These are phyloP conservation scores for Euura lappo DNA, from an alignment of 1,140 invertebrate species.

Conservation along the genomic window DNA sequence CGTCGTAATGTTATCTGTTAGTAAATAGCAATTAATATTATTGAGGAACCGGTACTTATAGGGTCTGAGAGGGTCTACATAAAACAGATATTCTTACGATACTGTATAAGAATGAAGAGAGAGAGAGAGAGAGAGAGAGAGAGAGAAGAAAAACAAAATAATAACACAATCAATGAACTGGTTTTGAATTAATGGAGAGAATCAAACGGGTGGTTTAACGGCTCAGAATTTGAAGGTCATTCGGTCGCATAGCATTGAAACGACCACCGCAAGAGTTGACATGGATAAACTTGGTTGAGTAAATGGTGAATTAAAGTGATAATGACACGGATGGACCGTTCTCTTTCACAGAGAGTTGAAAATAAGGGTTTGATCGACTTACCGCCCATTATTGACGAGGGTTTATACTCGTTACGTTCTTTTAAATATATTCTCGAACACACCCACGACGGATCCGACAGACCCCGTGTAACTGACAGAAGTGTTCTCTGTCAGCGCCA, in stretches of 20 bases:
- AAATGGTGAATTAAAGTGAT: background rate
- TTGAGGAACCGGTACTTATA: too few relatives aligned
- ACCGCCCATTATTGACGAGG: constrained; percentile 45
- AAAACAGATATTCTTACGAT: too few relatives aligned
- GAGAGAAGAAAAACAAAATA: too few relatives aligned
- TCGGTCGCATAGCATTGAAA: constrained; percentile 32
- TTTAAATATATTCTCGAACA: constrained; percentile 24
- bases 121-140: too few relatives aligned
- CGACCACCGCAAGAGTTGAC: background rate
- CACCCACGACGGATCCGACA: constrained; percentile 39
- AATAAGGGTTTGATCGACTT: constrained; percentile 26
- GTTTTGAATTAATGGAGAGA: too few relatives aligned
- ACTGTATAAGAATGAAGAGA: too few relatives aligned
- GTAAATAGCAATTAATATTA: too few relatives aligned
- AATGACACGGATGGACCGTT: background rate
- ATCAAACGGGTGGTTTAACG: background rate
- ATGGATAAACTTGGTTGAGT: background rate
- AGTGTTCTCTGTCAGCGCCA: constrained; percentile 35
- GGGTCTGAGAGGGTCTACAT: too few relatives aligned
- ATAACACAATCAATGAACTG: too few relatives aligned
- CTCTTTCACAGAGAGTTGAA: background rate
- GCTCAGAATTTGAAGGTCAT: constrained; percentile 47
- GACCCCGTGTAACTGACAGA: constrained; percentile 39
- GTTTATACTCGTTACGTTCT: background rate
- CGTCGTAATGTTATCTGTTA: too few relatives aligned